A percentile compares a stretch with the other conserved stretches of the same genome.
phyloP scores from a whole-genome alignment of 2,888 invertebrate genomes.

The Pollenia amentaria region DNA sequence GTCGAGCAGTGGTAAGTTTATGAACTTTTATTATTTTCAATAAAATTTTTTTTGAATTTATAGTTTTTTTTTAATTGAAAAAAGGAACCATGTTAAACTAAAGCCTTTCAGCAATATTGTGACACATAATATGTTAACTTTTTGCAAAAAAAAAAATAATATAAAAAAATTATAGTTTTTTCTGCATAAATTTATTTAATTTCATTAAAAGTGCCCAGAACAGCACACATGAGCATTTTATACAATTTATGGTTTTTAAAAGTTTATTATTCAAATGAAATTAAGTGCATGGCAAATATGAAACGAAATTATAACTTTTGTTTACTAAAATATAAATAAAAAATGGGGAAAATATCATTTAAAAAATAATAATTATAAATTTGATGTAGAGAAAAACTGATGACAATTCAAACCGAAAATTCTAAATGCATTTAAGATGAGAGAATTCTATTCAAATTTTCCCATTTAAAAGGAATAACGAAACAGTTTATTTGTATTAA shows the following conservation, averaged over 20 bases:
- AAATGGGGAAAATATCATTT: background rate
- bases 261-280: constrained; percentile 31
- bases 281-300: background rate
- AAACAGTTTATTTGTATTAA: no score
- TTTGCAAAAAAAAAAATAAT: background rate
- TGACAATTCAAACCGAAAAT: background rate
- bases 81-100: constrained; percentile 22
- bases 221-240: constrained; percentile 18
- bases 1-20: constrained; percentile 83
- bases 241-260: constrained; percentile 53
- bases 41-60: constrained; percentile 27
- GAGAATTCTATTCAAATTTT: no score
- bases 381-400: background rate
- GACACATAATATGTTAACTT: constrained; percentile 50
- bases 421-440: no score
- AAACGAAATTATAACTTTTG: constrained; percentile 1
- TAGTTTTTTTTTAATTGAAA: background rate
- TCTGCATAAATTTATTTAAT: constrained; percentile 46
- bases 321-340: background rate
- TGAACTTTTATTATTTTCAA: constrained; percentile 8
- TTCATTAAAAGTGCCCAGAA: constrained; percentile 33
- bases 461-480: no score
- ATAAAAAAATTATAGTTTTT: background rate
- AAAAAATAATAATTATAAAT: constrained; percentile 9
- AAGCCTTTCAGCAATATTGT: constrained; percentile 40